Evolutionary conservation across 2,888 invertebrate species (phyloP), one percentile per base, ranked within the genome.

Genomic region (Halictus quadricinctus): DNA sequence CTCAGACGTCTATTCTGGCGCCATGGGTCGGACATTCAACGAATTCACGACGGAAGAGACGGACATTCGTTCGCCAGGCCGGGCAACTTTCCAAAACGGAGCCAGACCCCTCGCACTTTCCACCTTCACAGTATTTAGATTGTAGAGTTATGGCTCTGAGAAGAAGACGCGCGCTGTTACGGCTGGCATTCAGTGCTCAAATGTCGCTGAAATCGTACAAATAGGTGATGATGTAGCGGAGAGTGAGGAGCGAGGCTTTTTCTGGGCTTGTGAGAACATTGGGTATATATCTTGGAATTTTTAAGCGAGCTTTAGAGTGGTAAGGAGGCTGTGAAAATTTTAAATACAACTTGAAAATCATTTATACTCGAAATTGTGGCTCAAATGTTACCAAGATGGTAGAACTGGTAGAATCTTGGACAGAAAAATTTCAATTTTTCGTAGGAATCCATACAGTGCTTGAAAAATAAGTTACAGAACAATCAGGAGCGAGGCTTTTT

Each of bases 11-110:
- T 89, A 89, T 89, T 89, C 80, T 79, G 83, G 78, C 76, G 48
- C 69, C 78, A 66, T 48, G 60, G 66, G 29, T 58, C 41, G 60
- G 54, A 72, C 60, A 64, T 87, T 79, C 83, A 83, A 66, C 79
- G 79, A 79, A 86, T 80, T 36, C 58, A 66, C 58, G 70, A 50
- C 79, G 80, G 76, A 75, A 82, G 80, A 76, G 76, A 76, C n/a
- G 29, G 64, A 60, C 73, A 43, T 86, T 72, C 72, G 73, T 74
- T 64, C 58, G 36, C 36, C 72, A 83, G 64, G 21, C 76, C 79
- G 85, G 90, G 90, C 90, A 89, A 84, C 87, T 89, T 90, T 90
- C 90, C 90, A 90, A 88, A 90, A 78, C 76, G 80, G 46, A 77
- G 75, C 21, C 46, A 76, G 75, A 21, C 36, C 50, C 50, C 60